These are phyloP conservation scores for Aegotheles bennettii DNA, from an alignment of 2,113 vertebrate species.

Conservation along the genomic window DNA sequence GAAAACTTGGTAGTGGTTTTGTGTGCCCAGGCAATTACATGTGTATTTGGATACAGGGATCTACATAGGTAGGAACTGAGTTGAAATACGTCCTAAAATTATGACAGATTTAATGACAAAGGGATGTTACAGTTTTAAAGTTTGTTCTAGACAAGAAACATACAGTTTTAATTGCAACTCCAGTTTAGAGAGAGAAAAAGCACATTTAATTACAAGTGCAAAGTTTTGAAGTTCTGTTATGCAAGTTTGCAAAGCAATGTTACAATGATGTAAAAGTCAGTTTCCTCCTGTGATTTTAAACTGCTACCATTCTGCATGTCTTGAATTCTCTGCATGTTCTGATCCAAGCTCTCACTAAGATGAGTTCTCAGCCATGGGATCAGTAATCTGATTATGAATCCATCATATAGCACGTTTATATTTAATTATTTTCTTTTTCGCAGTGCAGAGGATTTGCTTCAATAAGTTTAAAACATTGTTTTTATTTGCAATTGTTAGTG, in stretches of 20 bases:
- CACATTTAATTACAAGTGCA: background rate
- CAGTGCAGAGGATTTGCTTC: background rate
- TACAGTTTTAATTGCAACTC: background rate
- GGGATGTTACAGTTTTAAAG: background rate
- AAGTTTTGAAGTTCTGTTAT: background rate
- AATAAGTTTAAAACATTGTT: background rate
- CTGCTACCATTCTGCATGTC: background rate
- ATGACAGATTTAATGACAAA: background rate
- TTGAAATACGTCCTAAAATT: background rate
- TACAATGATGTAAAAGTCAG: background rate
- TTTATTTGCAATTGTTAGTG: background rate
- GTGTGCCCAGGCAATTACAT: background rate
- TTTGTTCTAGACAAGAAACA: background rate
- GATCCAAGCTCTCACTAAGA: background rate
- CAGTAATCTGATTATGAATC: background rate
- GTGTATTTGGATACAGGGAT: background rate
- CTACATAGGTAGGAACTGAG: background rate
- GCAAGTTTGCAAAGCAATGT: background rate
- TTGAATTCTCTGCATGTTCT: background rate
- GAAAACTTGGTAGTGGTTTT: background rate
- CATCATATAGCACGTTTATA: background rate
- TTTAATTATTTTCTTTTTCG: background rate
- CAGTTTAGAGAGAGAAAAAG: background rate
- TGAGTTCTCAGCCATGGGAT: background rate
- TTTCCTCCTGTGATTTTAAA: conserved; percentile 11